A percentile compares a stretch with the other conserved stretches of the same genome.
phyloP scores from a whole-genome alignment of 2,797 vertebrate genomes.

The Myripristis jacobus region DNA sequence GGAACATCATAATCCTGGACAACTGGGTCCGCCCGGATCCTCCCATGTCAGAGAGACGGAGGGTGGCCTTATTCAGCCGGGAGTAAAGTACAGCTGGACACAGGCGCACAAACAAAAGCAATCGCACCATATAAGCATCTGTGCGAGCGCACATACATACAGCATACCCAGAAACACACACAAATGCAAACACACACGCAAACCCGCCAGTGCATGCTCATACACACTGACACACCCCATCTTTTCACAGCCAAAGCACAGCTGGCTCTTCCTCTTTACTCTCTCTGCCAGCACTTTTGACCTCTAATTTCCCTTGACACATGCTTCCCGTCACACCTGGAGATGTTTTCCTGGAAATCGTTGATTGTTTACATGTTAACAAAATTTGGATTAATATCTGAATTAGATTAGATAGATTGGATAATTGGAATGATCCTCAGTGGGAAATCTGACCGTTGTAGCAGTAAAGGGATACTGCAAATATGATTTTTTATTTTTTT shows the following conservation, averaged over 20 bases:
- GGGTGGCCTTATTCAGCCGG: conserved; percentile 36
- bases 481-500: too few species aligned
- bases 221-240: conserved; percentile 23
- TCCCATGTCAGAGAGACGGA: conserved; percentile 36
- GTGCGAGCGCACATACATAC: conserved; percentile 20
- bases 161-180: conserved; percentile 2
- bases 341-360: too few species aligned
- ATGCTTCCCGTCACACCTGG: background rate
- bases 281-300: background rate
- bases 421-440: too few species aligned
- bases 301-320: conserved; percentile 2
- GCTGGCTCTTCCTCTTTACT: conserved; percentile 4
- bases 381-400: background rate
- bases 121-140: too few species aligned
- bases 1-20: conserved; percentile 48
- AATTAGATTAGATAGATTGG: too few species aligned
- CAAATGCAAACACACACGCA: conserved; percentile 2
- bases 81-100: conserved; percentile 39
- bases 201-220: conserved; percentile 7
- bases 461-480: too few species aligned
- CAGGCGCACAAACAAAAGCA: conserved; percentile 10
- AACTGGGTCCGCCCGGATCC: conserved; percentile 39
- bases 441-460: too few species aligned
- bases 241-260: conserved; percentile 21
- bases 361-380: conserved; percentile 8